Evolutionary conservation across 1,140 invertebrate species (phyloP).

Genomic region (Zelostemma sp.): DNA sequence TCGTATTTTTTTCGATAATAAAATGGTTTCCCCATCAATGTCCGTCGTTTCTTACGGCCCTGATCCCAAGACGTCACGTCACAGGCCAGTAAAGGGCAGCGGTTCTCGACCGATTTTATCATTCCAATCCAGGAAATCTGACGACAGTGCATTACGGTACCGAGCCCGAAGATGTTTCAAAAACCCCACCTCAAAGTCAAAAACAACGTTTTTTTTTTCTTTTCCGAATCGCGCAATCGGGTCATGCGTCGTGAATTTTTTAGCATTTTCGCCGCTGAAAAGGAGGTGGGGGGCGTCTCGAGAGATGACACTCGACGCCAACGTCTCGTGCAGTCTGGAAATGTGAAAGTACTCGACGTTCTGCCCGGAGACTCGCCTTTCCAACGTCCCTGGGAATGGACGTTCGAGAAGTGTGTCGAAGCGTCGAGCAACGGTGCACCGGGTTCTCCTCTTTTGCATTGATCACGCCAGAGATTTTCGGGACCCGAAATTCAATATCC

Average conservation of each 20-base stretch:
- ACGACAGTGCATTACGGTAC: conserved; percentile 21
- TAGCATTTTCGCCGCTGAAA: not conserved
- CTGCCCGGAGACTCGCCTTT: conserved; percentile 28
- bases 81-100: conserved; percentile 32
- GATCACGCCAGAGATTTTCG: conserved; percentile 13
- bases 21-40: no score
- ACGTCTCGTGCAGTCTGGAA: conserved; percentile 9
- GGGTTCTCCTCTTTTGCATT: conserved; percentile 13
- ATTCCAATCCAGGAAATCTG: conserved; percentile 37
- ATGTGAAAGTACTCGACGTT: conserved; percentile 32
- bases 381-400: conserved; percentile 21
- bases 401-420: conserved; percentile 29
- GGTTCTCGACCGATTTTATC: conserved; percentile 45
- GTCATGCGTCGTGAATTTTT: not conserved
- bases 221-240: not conserved
- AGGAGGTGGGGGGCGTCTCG: not conserved
- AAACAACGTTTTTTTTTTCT: no score
- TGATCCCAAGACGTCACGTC: conserved; percentile 29
- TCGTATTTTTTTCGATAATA: no score
- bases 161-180: no score
- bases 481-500: conserved; percentile 24
- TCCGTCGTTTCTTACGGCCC: no score
- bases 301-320: conserved; percentile 12
- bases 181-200: no score
- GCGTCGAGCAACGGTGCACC: conserved; percentile 20